Evolutionary conservation across 2,888 invertebrate genomes (phyloP), one percentile per base, ranked within the genome.

Genomic region (Leptinotarsa tumamoca): DNA sequence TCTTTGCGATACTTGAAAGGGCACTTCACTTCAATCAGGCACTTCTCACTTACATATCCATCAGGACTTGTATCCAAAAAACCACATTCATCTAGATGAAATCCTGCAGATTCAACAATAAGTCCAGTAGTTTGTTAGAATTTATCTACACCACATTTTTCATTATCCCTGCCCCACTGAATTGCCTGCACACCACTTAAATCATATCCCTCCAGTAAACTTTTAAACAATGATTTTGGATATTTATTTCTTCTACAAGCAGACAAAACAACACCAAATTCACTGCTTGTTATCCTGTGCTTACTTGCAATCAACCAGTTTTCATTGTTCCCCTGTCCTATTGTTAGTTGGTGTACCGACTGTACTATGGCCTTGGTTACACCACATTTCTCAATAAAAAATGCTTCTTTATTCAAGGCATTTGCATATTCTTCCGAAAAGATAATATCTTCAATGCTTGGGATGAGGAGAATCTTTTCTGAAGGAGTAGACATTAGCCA

Each of bases 121-220:
- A 72, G 17, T 13, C 56, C 52, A n/a, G 61, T 72, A 10, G 15
- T 70, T n/a, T 18, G 23, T 52, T 18, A 5, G 49, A 70, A 58
- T 21, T 23, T 21, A 21, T 23, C 7, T 21, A 51, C 21, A 13
- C 18, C 68, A 14, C 7, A 52, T 10, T 79, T 61, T 52, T 77
- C 73, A 54, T 54, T 63, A 76, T 81, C 23, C 83, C 78, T 68
- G 82, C 83, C 67, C 79, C 79, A 27, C 68, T 50, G 54, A 67
- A 75, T 33, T 83, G 72, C 75, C n/a, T 43, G 33, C 3, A 68
- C 66, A 52, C 23, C 52, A 72, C 67, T 21, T 21, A 72, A 61
- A 50, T 72, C 23, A 51, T 75, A 75, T 4, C 67, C 72, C 27
- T 61, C 72, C 13, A 72, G 15, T 58, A 69, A 27, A n/a, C 3